Evolutionary conservation across 2,888 invertebrate genomes (phyloP).

Genomic region (Tetragonula carbonaria): DNA sequence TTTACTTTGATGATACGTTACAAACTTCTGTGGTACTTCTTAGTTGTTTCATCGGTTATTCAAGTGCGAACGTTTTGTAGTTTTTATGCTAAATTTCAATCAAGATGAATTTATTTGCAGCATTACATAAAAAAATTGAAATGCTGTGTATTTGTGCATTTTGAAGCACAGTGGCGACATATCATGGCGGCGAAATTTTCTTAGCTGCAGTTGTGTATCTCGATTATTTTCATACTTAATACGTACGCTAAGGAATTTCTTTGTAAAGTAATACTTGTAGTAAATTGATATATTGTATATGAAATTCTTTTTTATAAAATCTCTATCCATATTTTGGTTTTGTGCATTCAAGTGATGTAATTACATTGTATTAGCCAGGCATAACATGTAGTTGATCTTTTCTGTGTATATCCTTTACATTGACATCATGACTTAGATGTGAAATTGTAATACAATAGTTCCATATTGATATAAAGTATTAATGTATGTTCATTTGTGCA

Average conservation of each 20-base stretch:
- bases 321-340: slow-evolving; percentile 14
- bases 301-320: slow-evolving; percentile 23
- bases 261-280: slow-evolving; percentile 47
- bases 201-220: slow-evolving; percentile 65
- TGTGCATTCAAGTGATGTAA: slow-evolving; percentile 40
- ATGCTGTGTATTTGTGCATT: slow-evolving; percentile 55
- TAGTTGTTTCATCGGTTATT: background rate
- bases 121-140: slow-evolving; percentile 32
- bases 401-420: slow-evolving; percentile 30
- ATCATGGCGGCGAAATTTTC: slow-evolving; percentile 77
- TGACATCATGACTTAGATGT: slow-evolving; percentile 43
- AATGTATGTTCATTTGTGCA: slow-evolving; percentile 5
- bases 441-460: slow-evolving; percentile 28
- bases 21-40: slow-evolving; percentile 12
- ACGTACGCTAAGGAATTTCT: slow-evolving; percentile 57
- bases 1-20: slow-evolving; percentile 62
- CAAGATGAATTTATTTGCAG: background rate
- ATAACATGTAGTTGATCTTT: slow-evolving; percentile 42
- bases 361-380: slow-evolving; percentile 33
- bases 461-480: slow-evolving; percentile 12
- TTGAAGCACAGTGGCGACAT: slow-evolving; percentile 72
- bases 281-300: slow-evolving; percentile 37
- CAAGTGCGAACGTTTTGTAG: background rate
- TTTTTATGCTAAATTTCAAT: slow-evolving; percentile 4
- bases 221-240: slow-evolving; percentile 56